Evolutionary conservation across 2,113 vertebrate species (phyloP), one percentile per base, ranked within the genome.

Genomic region (Trematomus loennbergii): DNA sequence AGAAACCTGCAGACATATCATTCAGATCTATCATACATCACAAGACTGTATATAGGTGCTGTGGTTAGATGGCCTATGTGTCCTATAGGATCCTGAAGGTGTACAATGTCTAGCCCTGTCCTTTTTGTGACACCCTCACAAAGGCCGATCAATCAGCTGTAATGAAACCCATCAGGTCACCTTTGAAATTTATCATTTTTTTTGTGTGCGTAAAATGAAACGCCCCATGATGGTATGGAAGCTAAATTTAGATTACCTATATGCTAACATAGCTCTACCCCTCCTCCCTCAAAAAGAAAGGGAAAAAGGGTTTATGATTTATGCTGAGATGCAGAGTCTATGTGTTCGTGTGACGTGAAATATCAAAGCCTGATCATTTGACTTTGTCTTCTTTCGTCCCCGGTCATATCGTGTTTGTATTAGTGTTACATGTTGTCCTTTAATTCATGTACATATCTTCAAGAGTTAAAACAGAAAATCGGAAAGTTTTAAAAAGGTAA

Each of bases 91-190:
- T 76, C 65, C 86, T 82, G 85, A 90, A 93, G 93, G 91, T 92
- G 92, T 92, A 89, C 86, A 81, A 79, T 91, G 88, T 92, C 92
- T 87, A 29, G 78, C 81, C 70, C 88, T 80, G 91, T 89, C 87
- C 85, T 86, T 88, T 90, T 88, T 65, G 84, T 93, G 93, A 94
- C 93, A 91, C 88, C 89, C 87, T 93, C 92, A 93, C 89, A 84
- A 84, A 80, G 86, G 90, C 90, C 82, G 91, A 95, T 95, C 93
- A 95, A 92, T 94, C 91, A 92, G 87, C 89, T 94, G 94, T 93
- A 95, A 95, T 92, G 89, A 92, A 95, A 94, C 83, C 93, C 93
- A 91, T 92, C 90, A 89, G 94, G 94, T 94, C 94, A 95, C 95
- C 93, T 95, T 94, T 94, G 92, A 86, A 91, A 93, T 92, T 89